These are phyloP conservation scores for Mesorhabditis spiculigera DNA, from an alignment of 2,888 invertebrate species.

Conservation along the genomic window DNA sequence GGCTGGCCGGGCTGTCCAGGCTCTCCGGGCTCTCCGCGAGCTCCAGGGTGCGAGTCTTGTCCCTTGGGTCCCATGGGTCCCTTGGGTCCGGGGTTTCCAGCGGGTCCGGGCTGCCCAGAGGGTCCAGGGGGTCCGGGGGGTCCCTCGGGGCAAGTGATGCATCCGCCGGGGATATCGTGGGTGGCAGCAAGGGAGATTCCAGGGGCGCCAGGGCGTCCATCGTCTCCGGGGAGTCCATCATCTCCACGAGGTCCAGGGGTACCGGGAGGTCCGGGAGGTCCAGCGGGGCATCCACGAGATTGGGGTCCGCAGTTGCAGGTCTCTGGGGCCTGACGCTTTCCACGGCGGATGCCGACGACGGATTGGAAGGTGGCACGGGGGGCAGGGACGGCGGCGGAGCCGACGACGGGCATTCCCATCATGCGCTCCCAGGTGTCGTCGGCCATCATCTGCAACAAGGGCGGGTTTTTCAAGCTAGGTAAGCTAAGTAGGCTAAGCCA, in stretches of 20 bases:
- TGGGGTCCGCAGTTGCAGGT: conserved; percentile 44
- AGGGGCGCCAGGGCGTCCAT: conserved; percentile 39
- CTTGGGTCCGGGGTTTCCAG: conserved; percentile 35
- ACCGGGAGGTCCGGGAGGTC: conserved; percentile 46
- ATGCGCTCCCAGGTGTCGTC: conserved; percentile 41
- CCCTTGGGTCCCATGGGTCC: conserved; percentile 25
- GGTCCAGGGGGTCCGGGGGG: conserved; percentile 34
- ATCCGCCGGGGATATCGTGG: conserved; percentile 45
- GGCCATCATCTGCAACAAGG: conserved; percentile 26
- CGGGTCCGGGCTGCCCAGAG: conserved; percentile 33
- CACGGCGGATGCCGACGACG: conserved; percentile 32
- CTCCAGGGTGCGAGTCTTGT: conserved; percentile 10
- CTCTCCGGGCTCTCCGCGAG: conserved; percentile 5
- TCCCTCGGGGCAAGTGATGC: conserved; percentile 29
- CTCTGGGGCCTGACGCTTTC: conserved; percentile 31
- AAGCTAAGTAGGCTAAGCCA: background rate
- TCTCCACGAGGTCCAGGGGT: conserved; percentile 33
- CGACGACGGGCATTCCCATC: conserved; percentile 33
- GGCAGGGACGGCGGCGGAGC: conserved; percentile 26
- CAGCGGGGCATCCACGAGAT: conserved; percentile 41
- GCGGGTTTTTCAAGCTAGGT: too few species aligned
- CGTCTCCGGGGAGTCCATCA: conserved; percentile 36
- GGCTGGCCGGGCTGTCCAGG: background rate
- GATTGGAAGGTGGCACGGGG: conserved; percentile 36
- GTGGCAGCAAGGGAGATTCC: conserved; percentile 40